phyloP scores from a whole-genome alignment of 2,888 invertebrate species.

The Ligdia adustata region DNA sequence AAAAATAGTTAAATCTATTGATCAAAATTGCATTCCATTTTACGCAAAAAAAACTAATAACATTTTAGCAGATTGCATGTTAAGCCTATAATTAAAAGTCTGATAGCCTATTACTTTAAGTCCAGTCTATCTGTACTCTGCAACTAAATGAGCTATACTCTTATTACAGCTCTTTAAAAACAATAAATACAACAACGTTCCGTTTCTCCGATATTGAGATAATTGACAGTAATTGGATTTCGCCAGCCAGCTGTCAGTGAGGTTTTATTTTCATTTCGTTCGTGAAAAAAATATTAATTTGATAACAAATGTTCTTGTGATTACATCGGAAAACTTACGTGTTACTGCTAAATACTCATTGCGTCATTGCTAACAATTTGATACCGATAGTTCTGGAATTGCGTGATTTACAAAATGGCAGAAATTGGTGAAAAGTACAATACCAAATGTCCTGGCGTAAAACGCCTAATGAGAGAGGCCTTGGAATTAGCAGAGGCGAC shows the following conservation, averaged over 20 bases:
- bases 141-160: no score
- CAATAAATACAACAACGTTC: no score
- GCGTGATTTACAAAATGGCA: slow-evolving; percentile 52
- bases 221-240: no score
- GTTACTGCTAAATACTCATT: slow-evolving; percentile 44
- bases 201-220: no score
- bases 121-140: no score
- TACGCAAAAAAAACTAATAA: no score
- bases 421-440: slow-evolving; percentile 79
- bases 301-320: slow-evolving; percentile 63
- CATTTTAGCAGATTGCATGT: no score
- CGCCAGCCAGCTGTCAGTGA: background rate
- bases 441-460: slow-evolving; percentile 90
- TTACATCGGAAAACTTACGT: slow-evolving; percentile 59
- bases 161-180: no score
- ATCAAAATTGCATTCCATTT: background rate
- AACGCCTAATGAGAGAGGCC: slow-evolving; percentile 96
- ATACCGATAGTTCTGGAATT: slow-evolving; percentile 3
- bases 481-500: slow-evolving; percentile 93
- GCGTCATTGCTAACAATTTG: slow-evolving; percentile 46
- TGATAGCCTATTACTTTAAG: no score
- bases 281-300: slow-evolving; percentile 34
- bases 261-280: slow-evolving; percentile 6
- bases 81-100: no score
- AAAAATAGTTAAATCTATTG: background rate